Base-by-base conservation (phyloP, 2,113 vertebrate species). In the Pedetes capensis region DNA sequence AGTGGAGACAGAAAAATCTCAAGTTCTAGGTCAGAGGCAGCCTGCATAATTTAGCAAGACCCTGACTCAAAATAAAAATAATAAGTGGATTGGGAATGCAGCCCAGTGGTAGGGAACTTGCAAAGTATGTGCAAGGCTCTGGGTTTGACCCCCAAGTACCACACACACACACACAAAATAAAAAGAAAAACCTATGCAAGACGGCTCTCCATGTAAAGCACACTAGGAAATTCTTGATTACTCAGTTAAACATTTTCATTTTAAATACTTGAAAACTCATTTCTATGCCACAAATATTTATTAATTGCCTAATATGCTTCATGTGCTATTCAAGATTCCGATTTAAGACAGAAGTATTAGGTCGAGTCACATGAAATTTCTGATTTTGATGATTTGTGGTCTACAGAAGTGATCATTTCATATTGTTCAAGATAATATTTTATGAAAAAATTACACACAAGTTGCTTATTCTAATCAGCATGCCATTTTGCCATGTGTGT, bases 191-290 rank as follows among this genome's bases (percentile, higher is more conserved):
- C 29, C 18, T 42, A 29, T 34, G 39, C 18, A 42, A 78, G 22
- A 32, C 9, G 57, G 66, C 34, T 72, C 27, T 39, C 10, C 23
- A 14, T 80, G 42, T 37, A 61, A 66, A 83, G n/a, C 4, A 63
- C 34, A 51, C 49, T 32, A 68, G 69, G 55, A 42, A 66, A 81
- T 23, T 57, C 29, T 81, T 85, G 37, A 37, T 82, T 16, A 55
- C 89, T 94, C 27, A 51, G 49, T 44, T 79, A 76, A 80, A 74
- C 27, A 18, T 25, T 89, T 75, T 75, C 49, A 83, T 84, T 93
- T 87, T 23, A 61, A 85, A 68, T 55, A 78, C 75, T 66, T 64
- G 34, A 92, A 93, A 76, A 90, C 83, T 94, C 23, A 76, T 83
- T 96, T 20, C 57, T 16, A 47, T 51, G 53, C 39, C 63, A 53